Evolutionary conservation across 2,888 invertebrate genomes (phyloP).

Genomic region (Drosophila falleni): DNA sequence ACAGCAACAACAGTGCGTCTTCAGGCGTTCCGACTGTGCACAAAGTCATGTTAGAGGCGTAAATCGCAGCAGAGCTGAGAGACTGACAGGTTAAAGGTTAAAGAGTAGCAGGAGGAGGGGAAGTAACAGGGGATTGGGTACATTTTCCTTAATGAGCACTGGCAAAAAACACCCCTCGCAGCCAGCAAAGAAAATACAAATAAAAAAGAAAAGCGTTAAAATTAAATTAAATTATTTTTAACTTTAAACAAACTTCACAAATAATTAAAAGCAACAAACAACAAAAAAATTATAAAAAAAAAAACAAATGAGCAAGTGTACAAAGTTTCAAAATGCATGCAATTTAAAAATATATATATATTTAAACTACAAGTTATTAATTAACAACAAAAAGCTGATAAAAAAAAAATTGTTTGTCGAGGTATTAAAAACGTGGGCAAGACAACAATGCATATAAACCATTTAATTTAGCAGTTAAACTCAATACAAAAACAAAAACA

Average conservation of each 20-base stretch:
- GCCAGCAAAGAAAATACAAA: conserved; percentile 26
- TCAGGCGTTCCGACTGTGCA: conserved; percentile 84
- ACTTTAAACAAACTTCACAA: conserved; percentile 50
- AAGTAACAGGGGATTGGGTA: too few species aligned
- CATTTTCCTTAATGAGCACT: conserved; percentile 59
- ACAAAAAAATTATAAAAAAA: conserved; percentile 17
- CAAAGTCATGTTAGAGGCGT: conserved; percentile 89
- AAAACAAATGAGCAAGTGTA: conserved; percentile 69
- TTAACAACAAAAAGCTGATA: conserved; percentile 49
- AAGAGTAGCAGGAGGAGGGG: conserved; percentile 1
- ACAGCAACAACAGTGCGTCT: conserved; percentile 14
- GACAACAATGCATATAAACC: conserved; percentile 20
- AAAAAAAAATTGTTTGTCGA: conserved; percentile 20
- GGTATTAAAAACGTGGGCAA: conserved; percentile 50
- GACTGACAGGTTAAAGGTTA: conserved; percentile 11
- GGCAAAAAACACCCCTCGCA: conserved; percentile 18
- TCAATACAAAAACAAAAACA: conserved; percentile 18
- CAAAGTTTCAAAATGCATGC: conserved; percentile 81
- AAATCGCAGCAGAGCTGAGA: conserved; percentile 84
- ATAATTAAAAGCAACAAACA: conserved; percentile 17
- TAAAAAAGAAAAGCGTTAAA: conserved; percentile 34
- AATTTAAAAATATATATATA: conserved; percentile 75
- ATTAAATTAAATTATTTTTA: conserved; percentile 61
- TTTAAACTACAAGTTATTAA: conserved; percentile 79
- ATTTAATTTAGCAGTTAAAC: conserved; percentile 56